phyloP scores from a whole-genome alignment of 2,797 vertebrate genomes.

The Chelidonichthys spinosus region DNA sequence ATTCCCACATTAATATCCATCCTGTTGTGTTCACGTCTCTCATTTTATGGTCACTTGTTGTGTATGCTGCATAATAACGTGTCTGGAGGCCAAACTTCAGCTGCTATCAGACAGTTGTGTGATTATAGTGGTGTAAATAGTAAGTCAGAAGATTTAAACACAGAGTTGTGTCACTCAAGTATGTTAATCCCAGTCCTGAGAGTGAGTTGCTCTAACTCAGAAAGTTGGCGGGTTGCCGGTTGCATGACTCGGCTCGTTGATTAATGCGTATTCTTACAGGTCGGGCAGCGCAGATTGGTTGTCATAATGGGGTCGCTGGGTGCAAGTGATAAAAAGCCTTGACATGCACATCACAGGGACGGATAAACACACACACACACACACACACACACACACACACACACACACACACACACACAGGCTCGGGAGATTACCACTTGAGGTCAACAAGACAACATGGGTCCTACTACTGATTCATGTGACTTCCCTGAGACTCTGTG shows the following conservation, averaged over 20 bases:
- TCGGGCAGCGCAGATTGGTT: background rate
- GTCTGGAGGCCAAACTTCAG: conserved; percentile 28
- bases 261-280: background rate
- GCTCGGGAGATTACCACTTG: conserved; percentile 30
- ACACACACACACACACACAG: conserved; percentile 6
- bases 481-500: conserved; percentile 47
- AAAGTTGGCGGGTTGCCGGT: background rate
- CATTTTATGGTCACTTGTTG: background rate
- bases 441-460: conserved; percentile 11
- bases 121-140: background rate
- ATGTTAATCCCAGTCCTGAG: background rate
- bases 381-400: conserved; percentile 2
- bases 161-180: too few species aligned
- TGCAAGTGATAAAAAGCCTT: background rate
- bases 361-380: background rate
- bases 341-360: background rate
- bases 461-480: conserved; percentile 44
- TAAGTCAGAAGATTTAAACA: too few species aligned
- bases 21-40: background rate
- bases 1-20: background rate
- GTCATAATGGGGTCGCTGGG: background rate
- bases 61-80: conserved; percentile 15
- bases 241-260: background rate
- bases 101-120: conserved; percentile 25
- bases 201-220: background rate